Base-by-base conservation (phyloP, 2,113 vertebrate species). In the Lucifuga dentata region DNA sequence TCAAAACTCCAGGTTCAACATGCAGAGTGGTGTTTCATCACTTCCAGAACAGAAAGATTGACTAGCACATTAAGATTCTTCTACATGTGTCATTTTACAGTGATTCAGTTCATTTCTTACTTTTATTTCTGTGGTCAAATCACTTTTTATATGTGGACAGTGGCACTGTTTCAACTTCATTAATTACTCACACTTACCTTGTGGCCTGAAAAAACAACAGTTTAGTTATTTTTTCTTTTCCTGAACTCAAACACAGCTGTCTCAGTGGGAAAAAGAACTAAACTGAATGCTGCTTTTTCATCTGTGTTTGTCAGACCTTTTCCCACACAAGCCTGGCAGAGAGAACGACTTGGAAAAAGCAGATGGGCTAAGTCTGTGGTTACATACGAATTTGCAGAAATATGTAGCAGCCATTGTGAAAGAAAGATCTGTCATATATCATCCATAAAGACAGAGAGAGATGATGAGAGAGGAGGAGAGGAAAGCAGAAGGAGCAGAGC, bases 361-460 rank as follows among this genome's bases (percentile, higher is more conserved):
- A 85, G 77, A 86, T 81, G 74, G 74, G 64, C 75, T 69, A 52
- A 73, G 71, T 74, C 78, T 88, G 82, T 70, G 85, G 87, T 84
- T 89, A 58, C 69, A 78, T 77, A 78, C 82, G 77, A 80, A 81
- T 86, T 60, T 68, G 48, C 59, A 80, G 71, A 87, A 89, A 85
- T 88, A 76, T 78, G 78, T 57, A 77, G 55, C 75, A 72, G 81
- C 39, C 84, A 43, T 73, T 73, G 73, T 50, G 45, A 74, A 67
- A 67, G 80, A 71, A 81, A 74, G 81, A 76, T 84, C 85, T 76
- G 89, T 89, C 83, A 79, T 79, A 83, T 85, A 75, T 86, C 71
- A 84, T 60, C 68, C 63, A 20, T 51, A 67, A 66, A 53, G 75
- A 45, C 26, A 43, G 5, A 52, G 8, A 36, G 45, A 32, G 67